Evolutionary conservation across 2,888 invertebrate species (phyloP), one percentile per base, ranked within the genome.

Genomic region (Charanyca ferruginea): DNA sequence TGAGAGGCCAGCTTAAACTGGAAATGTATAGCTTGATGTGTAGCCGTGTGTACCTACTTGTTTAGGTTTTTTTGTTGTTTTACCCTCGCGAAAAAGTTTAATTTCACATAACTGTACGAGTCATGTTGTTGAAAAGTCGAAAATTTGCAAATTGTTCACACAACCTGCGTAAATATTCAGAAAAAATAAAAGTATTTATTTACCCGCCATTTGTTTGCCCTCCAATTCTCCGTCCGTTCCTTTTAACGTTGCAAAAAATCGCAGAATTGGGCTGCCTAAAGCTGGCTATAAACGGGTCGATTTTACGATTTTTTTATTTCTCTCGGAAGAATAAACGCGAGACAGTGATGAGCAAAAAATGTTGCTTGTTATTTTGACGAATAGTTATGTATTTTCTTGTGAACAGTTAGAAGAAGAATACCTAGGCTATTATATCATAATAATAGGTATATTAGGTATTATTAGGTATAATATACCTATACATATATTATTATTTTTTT

Each of bases 281-380:
- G 79, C 76, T 63, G 49, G 67, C 76, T 54, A 73, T 80, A 67
- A 58, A 76, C 65, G 65, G 73, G 47, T 55, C 81, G 73, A 64
- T 58, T 78, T 78, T 67, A 78, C 59, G 62, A 53, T 69, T 70
- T 78, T 41, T 66, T 75, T 74, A 77, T 68, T 66, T 66, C 73
- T 66, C 44, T 76, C 54, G 54, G 44, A 60, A 66, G 63, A 66
- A 73, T 76, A 76, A 79, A 76, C 72, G 52, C 53, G 45, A 60
- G 57, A 52, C 38, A 35, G 44, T 54, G 62, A 68, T 44, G 59
- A 60, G 57, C 42, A 64, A 66, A 60, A 71, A 76, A 77, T 57
- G 20, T 64, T 61, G 62, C 62, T 61, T 48, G 64, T 74, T 63
- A 66, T 48, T 53, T 68, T 75, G 55, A 67, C 45, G 42, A 61